A percentile compares a stretch with the other conserved stretches of the same genome.
phyloP scores from a whole-genome alignment of 1,140 invertebrate species.

The Aphaenogaster ashmeadi region DNA sequence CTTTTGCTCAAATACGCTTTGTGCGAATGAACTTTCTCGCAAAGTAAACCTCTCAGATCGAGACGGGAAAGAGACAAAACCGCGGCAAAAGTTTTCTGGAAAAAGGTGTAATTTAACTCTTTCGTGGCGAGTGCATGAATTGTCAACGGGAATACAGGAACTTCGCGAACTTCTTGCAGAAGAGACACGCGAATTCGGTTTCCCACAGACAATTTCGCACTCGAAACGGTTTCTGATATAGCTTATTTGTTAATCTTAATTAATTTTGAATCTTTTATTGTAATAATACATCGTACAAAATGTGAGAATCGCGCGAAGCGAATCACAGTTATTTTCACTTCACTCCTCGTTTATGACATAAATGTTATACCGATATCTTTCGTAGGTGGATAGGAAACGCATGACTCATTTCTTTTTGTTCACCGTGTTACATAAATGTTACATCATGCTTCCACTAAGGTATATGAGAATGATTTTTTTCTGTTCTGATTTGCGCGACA shows the following conservation, averaged over 20 bases:
- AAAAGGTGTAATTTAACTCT: slow-evolving; percentile 57
- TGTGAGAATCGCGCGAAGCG: background rate
- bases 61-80: slow-evolving; percentile 43
- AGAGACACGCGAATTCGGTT: background rate
- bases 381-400: slow-evolving; percentile 63
- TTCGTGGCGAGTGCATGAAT: slow-evolving; percentile 41
- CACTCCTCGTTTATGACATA: slow-evolving; percentile 21
- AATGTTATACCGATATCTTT: slow-evolving; percentile 43
- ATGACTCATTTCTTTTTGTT: slow-evolving; percentile 67
- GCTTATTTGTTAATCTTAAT: background rate
- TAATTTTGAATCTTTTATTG: background rate
- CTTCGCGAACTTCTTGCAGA: slow-evolving; percentile 21
- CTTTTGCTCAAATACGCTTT: slow-evolving; percentile 53
- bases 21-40: slow-evolving; percentile 49
- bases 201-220: background rate
- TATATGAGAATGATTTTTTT: background rate
- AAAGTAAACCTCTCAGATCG: slow-evolving; percentile 43
- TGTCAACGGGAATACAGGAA: slow-evolving; percentile 14
- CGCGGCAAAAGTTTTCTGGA: slow-evolving; percentile 43
- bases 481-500: background rate
- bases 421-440: slow-evolving; percentile 58
- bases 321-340: slow-evolving; percentile 29
- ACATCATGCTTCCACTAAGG: slow-evolving; percentile 32
- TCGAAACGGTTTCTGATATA: background rate
- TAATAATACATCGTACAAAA: background rate